Conservation (phyloP, 1,140 invertebrate species). For the Bombyx mandarina region DNA sequence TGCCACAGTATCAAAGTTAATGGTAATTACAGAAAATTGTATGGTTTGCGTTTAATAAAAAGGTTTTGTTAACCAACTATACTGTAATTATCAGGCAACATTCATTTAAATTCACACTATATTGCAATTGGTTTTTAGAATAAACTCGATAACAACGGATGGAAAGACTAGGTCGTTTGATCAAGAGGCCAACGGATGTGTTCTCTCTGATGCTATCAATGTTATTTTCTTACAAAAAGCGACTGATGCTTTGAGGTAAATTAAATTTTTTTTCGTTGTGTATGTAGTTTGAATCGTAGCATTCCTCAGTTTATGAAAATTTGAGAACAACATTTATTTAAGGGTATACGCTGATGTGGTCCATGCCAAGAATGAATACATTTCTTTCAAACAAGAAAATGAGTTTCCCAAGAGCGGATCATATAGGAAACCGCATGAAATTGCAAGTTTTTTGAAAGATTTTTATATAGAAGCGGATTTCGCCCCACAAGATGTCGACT, state of each 20-base stretch:
- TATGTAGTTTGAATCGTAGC: too few species aligned
- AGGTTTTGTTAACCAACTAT: too few species aligned
- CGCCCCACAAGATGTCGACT: slow-evolving; percentile 75
- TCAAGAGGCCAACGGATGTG: too few species aligned
- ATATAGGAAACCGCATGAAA: slow-evolving; percentile 70
- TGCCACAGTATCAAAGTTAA: too few species aligned
- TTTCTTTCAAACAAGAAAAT: slow-evolving; percentile 31
- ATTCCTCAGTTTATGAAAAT: too few species aligned
- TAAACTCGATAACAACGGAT: background rate
- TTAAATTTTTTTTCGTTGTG: background rate
- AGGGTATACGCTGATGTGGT: slow-evolving; percentile 78
- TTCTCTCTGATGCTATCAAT: too few species aligned
- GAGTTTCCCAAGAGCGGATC: slow-evolving; percentile 40
- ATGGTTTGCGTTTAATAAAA: too few species aligned
- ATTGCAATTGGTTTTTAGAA: background rate
- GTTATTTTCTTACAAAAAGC: too few species aligned
- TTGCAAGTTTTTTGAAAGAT: slow-evolving; percentile 71
- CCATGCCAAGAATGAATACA: too few species aligned
- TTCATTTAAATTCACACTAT: too few species aligned
- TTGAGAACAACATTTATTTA: background rate
- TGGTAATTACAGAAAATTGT: too few species aligned
- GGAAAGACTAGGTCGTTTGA: background rate
- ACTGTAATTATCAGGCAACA: too few species aligned
- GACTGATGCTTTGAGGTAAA: background rate
- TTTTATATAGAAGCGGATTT: slow-evolving; percentile 76